Conservation (phyloP, 23 tunicate genomes). For the Trididemnum nubilum region DNA sequence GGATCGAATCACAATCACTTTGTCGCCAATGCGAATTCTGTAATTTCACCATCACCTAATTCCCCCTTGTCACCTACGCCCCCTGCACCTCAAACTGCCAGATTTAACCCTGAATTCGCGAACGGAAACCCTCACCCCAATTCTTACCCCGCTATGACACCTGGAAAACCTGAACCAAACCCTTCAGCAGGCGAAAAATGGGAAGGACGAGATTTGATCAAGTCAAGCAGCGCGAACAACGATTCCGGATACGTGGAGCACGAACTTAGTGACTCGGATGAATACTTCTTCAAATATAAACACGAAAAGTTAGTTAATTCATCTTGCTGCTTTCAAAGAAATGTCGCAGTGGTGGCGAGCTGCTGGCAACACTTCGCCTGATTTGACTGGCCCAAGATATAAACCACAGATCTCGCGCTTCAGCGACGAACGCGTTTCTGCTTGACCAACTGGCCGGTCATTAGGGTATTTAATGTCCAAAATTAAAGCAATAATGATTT, state of each 20-base stretch:
- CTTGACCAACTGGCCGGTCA: too few species aligned
- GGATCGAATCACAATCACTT: background rate
- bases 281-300: background rate
- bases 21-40: background rate
- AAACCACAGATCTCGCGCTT: too few species aligned
- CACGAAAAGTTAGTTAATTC: slow-evolving; percentile 6
- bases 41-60: background rate
- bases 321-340: too few species aligned
- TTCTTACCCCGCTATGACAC: background rate
- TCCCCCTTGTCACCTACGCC: background rate
- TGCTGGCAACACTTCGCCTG: too few species aligned
- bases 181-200: slow-evolving; percentile 13
- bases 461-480: too few species aligned
- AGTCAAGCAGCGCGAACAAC: slow-evolving; percentile 43
- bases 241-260: slow-evolving; percentile 63
- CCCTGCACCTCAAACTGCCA: background rate
- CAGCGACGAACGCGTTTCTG: too few species aligned
- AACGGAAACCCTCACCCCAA: background rate
- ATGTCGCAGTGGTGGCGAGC: too few species aligned
- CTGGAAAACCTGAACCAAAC: background rate
- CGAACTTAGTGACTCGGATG: slow-evolving; percentile 58
- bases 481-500: too few species aligned
- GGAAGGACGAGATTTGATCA: background rate
- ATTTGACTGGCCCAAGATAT: too few species aligned
- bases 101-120: background rate